Percentiles rank a stretch among this genome's conserved stretches.
These are phyloP conservation scores for Chrysemys picta DNA, from an alignment of 2,113 vertebrate species.

Conservation along the genomic window DNA sequence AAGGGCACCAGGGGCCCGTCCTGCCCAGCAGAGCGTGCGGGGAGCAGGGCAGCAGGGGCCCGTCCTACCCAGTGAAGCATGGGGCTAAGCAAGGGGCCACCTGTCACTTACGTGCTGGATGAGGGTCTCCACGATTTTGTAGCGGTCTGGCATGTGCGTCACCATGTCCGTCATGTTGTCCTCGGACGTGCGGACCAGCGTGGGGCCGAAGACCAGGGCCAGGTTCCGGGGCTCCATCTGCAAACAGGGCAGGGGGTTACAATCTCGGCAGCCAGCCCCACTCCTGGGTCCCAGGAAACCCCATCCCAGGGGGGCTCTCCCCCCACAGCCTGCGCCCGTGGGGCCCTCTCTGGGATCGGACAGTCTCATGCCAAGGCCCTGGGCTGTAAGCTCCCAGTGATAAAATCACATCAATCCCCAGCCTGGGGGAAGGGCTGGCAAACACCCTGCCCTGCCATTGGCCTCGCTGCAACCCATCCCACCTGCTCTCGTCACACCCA, in stretches of 20 bases:
- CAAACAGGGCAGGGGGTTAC: background rate
- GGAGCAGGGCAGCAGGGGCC: too few species aligned
- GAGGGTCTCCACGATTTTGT: constrained; percentile 97
- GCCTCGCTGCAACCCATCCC: background rate
- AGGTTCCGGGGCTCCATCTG: constrained; percentile 98
- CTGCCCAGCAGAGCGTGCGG: too few species aligned
- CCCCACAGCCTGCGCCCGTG: too few species aligned
- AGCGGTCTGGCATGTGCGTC: constrained; percentile 98
- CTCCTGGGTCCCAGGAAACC: background rate
- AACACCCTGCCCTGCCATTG: background rate
- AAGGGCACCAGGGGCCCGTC: too few species aligned
- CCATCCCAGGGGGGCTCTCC: background rate
- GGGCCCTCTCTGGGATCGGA: background rate
- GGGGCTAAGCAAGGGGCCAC: too few species aligned
- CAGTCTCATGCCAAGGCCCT: background rate
- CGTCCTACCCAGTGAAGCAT: too few species aligned
- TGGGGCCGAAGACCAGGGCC: constrained; percentile 96
- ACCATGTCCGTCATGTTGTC: constrained; percentile 99
- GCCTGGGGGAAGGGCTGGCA: background rate
- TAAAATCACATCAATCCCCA: background rate
- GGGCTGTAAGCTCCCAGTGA: background rate
- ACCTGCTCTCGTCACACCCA: background rate
- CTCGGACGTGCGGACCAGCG: constrained; percentile 93
- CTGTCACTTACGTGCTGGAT: constrained; percentile 90
- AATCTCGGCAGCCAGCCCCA: fast-evolving